Conservation (phyloP, 2,113 vertebrate genomes). For the Daboia siamensis region DNA sequence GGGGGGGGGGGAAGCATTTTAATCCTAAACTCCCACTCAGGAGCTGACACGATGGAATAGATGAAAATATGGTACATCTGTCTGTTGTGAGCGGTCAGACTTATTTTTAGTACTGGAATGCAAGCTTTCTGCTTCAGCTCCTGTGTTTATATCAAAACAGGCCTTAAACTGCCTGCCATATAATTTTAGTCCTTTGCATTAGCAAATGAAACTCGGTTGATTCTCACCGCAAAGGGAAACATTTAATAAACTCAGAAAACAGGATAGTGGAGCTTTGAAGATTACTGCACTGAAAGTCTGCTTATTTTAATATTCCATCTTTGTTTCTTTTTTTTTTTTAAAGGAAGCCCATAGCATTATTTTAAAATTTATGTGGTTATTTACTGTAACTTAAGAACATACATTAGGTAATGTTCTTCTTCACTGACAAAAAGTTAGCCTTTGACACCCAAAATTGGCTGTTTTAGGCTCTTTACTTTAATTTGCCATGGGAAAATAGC, state of each 20-base stretch:
- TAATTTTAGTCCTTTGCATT: conserved; percentile 6
- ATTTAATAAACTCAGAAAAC: conserved; percentile 55
- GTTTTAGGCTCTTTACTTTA: background rate
- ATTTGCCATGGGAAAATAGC: background rate
- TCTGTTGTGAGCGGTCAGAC: conserved; percentile 10
- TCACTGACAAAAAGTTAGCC: background rate
- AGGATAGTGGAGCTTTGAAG: background rate
- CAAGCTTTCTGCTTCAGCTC: conserved; percentile 1
- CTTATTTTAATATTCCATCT: background rate
- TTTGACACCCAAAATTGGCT: background rate
- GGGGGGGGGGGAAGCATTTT: background rate
- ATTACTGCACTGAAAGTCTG: background rate
- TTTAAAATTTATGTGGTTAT: background rate
- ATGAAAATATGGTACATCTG: background rate
- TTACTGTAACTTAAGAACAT: background rate
- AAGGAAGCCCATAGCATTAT: background rate
- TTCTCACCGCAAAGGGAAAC: background rate
- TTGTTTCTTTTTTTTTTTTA: background rate
- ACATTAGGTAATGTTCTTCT: background rate
- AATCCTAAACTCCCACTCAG: background rate
- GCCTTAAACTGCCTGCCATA: background rate
- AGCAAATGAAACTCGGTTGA: background rate
- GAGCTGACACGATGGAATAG: conserved; percentile 16
- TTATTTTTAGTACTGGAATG: conserved; percentile 15
- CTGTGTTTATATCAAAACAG: conserved; percentile 2